Base-by-base conservation (phyloP, 2,113 vertebrate species). In the Podarcis raffonei region DNA sequence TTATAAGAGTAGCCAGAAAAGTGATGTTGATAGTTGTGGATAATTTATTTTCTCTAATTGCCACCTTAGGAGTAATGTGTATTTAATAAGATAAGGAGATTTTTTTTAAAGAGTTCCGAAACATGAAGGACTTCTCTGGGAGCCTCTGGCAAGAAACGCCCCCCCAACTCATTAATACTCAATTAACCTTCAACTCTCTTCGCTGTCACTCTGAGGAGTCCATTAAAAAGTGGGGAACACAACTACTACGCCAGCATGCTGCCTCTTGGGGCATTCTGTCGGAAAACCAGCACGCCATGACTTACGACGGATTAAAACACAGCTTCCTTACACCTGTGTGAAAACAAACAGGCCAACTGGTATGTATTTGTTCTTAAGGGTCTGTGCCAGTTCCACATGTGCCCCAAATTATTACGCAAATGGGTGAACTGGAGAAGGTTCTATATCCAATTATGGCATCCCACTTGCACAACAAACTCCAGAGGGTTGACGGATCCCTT, bases 11-110 rank as follows among this genome's bases (percentile, higher is more conserved):
- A 80, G 22, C 22, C 6, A 92, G 79, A 68, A 91, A 92, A 48
- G 83, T 23, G 8, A 0, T 42, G 86, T 53, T 18, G 74, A 12
- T 42, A 74, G 39, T 84, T 18, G 5, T 30, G 81, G 59, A 62
- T 39, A 89, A 91, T 37, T 91, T 76, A 87, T 81, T 74, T 92
- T 88, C 27, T 66, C n/a, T 90, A 86, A 91, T 89, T 57, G 89
- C 12, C 18, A 86, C 11, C 66, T 84, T 82, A 90, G 59, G 57
- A 87, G 25, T 89, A 89, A 86, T 84, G 27, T 22, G 39, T 37
- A 0, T 78, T 81, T 65, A 89, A 79, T 87, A 87, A 78, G 78
- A 81, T 74, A 39, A 30, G 68, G n/a, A 62, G 32, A 74, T 37
- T 30, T n/a, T 27, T 48, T 48, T 27, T 13, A 1, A 89, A 80